Evolutionary conservation across 1,140 invertebrate species (phyloP).

Genomic region (Episyrphus balteatus): DNA sequence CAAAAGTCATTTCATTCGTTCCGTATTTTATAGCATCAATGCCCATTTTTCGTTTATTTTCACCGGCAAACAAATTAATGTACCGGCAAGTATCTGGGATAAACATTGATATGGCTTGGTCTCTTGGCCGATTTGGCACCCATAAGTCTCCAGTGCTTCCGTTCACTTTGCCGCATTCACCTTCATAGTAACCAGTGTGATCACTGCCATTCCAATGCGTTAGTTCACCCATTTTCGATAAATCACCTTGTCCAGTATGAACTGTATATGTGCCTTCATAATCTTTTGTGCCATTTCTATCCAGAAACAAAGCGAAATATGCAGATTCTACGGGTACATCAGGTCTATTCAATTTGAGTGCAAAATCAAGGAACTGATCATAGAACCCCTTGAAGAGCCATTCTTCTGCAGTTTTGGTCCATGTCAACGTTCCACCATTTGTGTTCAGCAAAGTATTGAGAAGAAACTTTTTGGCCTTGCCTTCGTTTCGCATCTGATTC

Average conservation of each 20-base stretch:
- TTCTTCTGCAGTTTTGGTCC: conserved; percentile 50
- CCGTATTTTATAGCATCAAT: conserved; percentile 47
- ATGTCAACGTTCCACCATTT: conserved; percentile 36
- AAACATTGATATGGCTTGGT: conserved; percentile 48
- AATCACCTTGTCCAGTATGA: conserved; percentile 50
- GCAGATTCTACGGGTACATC: conserved; percentile 45
- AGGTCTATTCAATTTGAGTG: conserved; percentile 41
- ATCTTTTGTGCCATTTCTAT: conserved; percentile 54
- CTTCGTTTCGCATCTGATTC: conserved; percentile 40
- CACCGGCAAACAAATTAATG: conserved; percentile 32
- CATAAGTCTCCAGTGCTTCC: conserved; percentile 67
- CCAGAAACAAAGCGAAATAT: conserved; percentile 69
- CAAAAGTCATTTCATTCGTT: conserved; percentile 47
- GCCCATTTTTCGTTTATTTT: conserved; percentile 36
- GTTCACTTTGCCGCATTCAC: conserved; percentile 50
- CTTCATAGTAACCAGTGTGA: conserved; percentile 42
- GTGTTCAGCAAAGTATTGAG: conserved; percentile 22
- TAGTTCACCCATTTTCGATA: conserved; percentile 49
- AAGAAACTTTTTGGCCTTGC: conserved; percentile 27
- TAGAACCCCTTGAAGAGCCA: conserved; percentile 64
- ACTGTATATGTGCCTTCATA: conserved; percentile 67
- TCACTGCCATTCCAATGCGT: conserved; percentile 52
- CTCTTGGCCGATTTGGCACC: conserved; percentile 47
- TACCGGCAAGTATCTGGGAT: conserved; percentile 54
- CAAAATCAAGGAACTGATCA: conserved; percentile 51